Evolutionary conservation across 2,888 invertebrate genomes (phyloP).

Genomic region (Drosophila prolongata): DNA sequence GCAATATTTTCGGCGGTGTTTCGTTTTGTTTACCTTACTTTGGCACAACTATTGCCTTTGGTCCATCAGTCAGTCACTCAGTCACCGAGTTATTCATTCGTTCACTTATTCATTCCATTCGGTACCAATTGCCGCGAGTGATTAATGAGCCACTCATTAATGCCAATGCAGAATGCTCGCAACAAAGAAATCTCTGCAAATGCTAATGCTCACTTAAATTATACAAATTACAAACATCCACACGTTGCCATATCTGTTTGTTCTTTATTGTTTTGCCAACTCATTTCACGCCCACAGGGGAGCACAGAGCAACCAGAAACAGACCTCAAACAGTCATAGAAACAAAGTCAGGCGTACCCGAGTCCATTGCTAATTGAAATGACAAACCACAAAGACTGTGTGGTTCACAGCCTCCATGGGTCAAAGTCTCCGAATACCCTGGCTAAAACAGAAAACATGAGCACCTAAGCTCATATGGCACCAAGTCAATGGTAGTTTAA

Average conservation of each 20-base stretch:
- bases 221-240: slow-evolving; percentile 54
- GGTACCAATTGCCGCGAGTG: slow-evolving; percentile 56
- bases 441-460: background rate
- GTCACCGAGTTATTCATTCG: slow-evolving; percentile 15
- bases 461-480: too few species aligned
- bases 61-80: slow-evolving; percentile 18
- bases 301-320: slow-evolving; percentile 10
- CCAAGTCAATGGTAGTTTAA: background rate
- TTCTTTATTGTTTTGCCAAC: slow-evolving; percentile 53
- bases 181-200: slow-evolving; percentile 40
- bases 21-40: slow-evolving; percentile 12
- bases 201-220: slow-evolving; percentile 48
- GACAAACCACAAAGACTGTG: slow-evolving; percentile 28
- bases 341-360: background rate
- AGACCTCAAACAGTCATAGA: slow-evolving; percentile 12
- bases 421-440: slow-evolving; percentile 9
- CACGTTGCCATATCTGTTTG: slow-evolving; percentile 17
- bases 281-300: slow-evolving; percentile 31
- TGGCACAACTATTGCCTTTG: slow-evolving; percentile 21
- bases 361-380: slow-evolving; percentile 53
- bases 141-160: slow-evolving; percentile 71
- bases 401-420: slow-evolving; percentile 7
- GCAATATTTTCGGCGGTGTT: slow-evolving; percentile 13
- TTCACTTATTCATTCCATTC: slow-evolving; percentile 41
- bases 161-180: slow-evolving; percentile 32